Base-by-base conservation (phyloP, 2,797 vertebrate species). In the Stomatorhinus walkeri region DNA sequence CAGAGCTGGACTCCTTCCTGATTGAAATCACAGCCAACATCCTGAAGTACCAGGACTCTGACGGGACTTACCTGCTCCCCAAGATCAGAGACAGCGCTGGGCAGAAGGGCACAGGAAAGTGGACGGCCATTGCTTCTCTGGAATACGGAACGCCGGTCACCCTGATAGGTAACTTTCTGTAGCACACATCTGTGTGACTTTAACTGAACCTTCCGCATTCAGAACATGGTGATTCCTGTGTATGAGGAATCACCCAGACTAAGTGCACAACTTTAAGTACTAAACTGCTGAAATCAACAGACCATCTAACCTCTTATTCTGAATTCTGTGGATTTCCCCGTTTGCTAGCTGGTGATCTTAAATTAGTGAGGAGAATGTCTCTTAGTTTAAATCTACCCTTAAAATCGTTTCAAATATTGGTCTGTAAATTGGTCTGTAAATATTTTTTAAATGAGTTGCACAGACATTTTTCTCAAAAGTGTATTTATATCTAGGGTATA, bases 81-180 rank as follows among this genome's bases (percentile, higher is more conserved):
- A 98, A 99, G 94, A 99, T 99, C 93, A 94, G 94, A 28, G 98
- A 99, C 94, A 98, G 97, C 0, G 98, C 98, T 0, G 98, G 98
- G n/a, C 98, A 99, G 90, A 99, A 99, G 87, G 98, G 98, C 90
- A 99, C 98, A 0, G 98, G 98, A 24, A 99, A 99, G 94, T 99
- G 98, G 98, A 99, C 98, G 0, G 98, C 98, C 36, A 97, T 99
- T 91, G 98, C 98, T 0, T 97, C 98, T 48, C 95, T 99, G 94
- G 98, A 99, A 14, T 98, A 97, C 0, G 98, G 98, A 36, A 95
- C 98, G 0, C 98, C 98, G 0, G 98, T 99, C 89, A 99, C 98
- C 84, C 94, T 99, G 91, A 99, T 99, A 0, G 98, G 98, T 99
- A 95, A 94, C 93, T 91, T 28, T 49, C 24, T n/a, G 46, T 51